phyloP scores from a whole-genome alignment of 2,888 invertebrate species.

The Acleris holmiana region DNA sequence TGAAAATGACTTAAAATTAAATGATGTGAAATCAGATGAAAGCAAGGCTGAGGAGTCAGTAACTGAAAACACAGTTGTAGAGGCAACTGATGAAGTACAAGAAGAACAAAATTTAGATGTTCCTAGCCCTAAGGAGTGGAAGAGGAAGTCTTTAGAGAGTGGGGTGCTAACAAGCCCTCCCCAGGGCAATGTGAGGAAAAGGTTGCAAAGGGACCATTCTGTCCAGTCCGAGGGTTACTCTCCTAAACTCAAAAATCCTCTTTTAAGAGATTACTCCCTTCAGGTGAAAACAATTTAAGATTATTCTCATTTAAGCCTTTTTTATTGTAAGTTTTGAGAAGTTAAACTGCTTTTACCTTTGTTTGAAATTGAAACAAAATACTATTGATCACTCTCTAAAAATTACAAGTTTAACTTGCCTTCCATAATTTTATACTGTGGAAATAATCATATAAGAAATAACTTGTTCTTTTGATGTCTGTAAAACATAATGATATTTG shows the following conservation, averaged over 20 bases:
- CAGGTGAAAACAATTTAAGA: constrained; percentile 59
- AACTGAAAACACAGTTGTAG: constrained; percentile 69
- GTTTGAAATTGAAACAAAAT: no score
- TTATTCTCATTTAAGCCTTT: not conserved
- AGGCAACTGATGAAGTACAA: constrained; percentile 47
- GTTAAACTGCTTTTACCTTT: no score
- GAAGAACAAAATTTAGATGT: constrained; percentile 67
- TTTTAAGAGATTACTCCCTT: constrained; percentile 78
- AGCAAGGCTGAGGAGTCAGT: constrained; percentile 67
- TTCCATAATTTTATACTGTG: no score
- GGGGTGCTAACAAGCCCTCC: constrained; percentile 62
- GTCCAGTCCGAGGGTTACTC: constrained; percentile 77
- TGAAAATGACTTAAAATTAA: constrained; percentile 31
- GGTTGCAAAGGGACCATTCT: constrained; percentile 74
- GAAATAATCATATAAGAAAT: no score
- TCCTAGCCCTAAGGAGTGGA: constrained; percentile 66
- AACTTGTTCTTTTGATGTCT: no score
- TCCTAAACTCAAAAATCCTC: constrained; percentile 74
- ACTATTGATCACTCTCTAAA: no score
- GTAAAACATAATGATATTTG: not conserved
- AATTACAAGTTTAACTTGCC: no score
- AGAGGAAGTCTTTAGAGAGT: constrained; percentile 72
- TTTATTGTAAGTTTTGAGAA: no score
- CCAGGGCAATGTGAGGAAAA: constrained; percentile 57
- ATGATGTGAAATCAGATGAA: constrained; percentile 58